A percentile compares a stretch with the other conserved stretches of the same genome.
Evolutionary conservation across 1,140 invertebrate genomes (phyloP).

Genomic region (Monomorium pharaonis): DNA sequence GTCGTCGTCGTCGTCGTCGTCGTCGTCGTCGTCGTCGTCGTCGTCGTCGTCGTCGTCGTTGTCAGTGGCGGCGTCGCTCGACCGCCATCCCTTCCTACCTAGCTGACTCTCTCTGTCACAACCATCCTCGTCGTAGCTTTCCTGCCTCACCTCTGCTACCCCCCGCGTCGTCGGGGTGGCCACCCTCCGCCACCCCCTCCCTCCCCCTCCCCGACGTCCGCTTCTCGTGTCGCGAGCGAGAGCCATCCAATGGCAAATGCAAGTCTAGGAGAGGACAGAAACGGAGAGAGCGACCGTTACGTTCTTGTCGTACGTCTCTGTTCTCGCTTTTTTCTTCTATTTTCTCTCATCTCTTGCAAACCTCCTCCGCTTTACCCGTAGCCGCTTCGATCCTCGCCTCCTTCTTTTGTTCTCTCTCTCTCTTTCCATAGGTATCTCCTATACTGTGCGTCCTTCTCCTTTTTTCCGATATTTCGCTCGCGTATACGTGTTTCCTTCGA

Average conservation of each 20-base stretch:
- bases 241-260: slow-evolving; percentile 64
- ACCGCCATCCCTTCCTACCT: slow-evolving; percentile 35
- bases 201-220: slow-evolving; percentile 14
- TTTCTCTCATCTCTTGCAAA: slow-evolving; percentile 21
- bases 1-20: background rate
- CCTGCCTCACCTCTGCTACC: background rate
- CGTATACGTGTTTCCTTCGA: background rate
- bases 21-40: background rate
- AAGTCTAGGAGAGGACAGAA: slow-evolving; percentile 42
- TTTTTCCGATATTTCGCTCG: slow-evolving; percentile 9
- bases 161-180: slow-evolving; percentile 33
- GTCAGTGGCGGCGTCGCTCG: slow-evolving; percentile 7
- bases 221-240: slow-evolving; percentile 57
- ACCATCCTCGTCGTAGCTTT: slow-evolving; percentile 43
- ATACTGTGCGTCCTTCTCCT: slow-evolving; percentile 14
- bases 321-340: background rate
- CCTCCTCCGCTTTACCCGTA: slow-evolving; percentile 31
- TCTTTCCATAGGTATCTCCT: background rate
- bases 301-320: slow-evolving; percentile 18
- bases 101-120: slow-evolving; percentile 50
- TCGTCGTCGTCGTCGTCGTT: slow-evolving; percentile 8
- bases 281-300: slow-evolving; percentile 34
- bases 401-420: background rate
- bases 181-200: background rate
- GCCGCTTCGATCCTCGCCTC: slow-evolving; percentile 11